Percentiles rank a stretch among this genome's conserved stretches.
These are phyloP conservation scores for Hedya salicella DNA, from an alignment of 2,888 invertebrate genomes.

Conservation along the genomic window DNA sequence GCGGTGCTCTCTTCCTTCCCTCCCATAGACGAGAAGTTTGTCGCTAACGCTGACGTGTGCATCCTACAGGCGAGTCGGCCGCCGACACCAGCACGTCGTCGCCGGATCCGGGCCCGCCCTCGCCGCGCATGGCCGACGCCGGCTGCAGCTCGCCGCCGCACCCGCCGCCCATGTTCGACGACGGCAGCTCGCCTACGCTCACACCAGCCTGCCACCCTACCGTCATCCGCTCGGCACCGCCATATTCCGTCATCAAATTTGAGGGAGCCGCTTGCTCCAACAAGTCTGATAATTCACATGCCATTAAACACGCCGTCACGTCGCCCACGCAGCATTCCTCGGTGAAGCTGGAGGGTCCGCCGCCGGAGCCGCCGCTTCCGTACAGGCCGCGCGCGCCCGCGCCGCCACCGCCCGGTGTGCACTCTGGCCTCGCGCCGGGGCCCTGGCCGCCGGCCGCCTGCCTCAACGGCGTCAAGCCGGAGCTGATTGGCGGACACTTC, in stretches of 20 bases:
- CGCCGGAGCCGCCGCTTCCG: slow-evolving; percentile 65
- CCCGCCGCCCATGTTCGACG: slow-evolving; percentile 83
- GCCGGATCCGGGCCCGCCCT: slow-evolving; percentile 94
- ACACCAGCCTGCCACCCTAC: slow-evolving; percentile 79
- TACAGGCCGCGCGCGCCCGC: slow-evolving; percentile 73
- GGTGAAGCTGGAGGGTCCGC: slow-evolving; percentile 76
- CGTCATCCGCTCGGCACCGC: slow-evolving; percentile 85
- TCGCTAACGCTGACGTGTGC: slow-evolving; percentile 62
- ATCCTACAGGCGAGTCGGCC: slow-evolving; percentile 92
- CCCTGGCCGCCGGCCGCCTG: slow-evolving; percentile 87
- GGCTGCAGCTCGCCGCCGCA: slow-evolving; percentile 86
- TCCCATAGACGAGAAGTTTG: slow-evolving; percentile 55
- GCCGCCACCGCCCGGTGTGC: slow-evolving; percentile 77
- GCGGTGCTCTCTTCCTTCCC: slow-evolving; percentile 71
- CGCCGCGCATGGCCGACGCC: slow-evolving; percentile 91
- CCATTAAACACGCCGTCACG: slow-evolving; percentile 66
- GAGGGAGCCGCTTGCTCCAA: slow-evolving; percentile 77
- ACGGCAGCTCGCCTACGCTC: slow-evolving; percentile 76
- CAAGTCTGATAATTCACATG: slow-evolving; percentile 67
- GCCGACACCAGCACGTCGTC: slow-evolving; percentile 97
- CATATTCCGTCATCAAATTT: slow-evolving; percentile 85
- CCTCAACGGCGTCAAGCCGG: slow-evolving; percentile 93
- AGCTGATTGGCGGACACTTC: slow-evolving; percentile 88
- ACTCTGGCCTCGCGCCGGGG: slow-evolving; percentile 68
- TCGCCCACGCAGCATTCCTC: slow-evolving; percentile 70